Evolutionary conservation across 2,888 invertebrate species (phyloP).

Genomic region (Trissonchulus sp.): DNA sequence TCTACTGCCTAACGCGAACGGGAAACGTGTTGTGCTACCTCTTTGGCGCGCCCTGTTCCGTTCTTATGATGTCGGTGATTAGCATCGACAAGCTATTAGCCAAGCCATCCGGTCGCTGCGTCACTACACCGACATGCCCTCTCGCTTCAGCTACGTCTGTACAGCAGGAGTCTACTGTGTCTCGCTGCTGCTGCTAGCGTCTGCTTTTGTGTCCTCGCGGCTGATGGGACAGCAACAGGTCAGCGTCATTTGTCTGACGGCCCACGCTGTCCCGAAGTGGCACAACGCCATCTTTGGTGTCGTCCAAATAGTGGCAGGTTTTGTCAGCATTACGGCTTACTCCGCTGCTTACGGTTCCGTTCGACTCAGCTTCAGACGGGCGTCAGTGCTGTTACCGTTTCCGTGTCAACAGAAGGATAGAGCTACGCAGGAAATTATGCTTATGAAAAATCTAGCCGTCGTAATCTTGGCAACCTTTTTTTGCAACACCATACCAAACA

Average conservation of each 20-base stretch:
- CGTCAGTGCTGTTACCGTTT: not conserved
- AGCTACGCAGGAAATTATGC: not conserved
- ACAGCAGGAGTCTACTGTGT: not conserved
- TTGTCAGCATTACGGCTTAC: not conserved
- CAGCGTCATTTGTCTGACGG: not conserved
- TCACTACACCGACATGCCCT: not conserved
- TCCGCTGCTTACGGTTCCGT: not conserved
- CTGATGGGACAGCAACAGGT: not conserved
- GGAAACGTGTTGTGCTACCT: not conserved
- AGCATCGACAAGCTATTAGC: not conserved
- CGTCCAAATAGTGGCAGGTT: not conserved
- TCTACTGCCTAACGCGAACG: not conserved
- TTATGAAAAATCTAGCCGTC: not conserved
- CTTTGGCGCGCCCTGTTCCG: not conserved
- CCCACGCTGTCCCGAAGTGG: not conserved
- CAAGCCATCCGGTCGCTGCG: not conserved
- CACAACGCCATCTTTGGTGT: not conserved
- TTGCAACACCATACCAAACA: not conserved
- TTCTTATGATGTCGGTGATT: not conserved
- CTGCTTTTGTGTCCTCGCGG: not conserved
- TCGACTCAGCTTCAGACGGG: not conserved
- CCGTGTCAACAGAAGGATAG: not conserved
- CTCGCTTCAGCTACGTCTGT: not conserved
- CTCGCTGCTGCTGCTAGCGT: not conserved
- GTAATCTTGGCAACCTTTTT: not conserved